Evolutionary conservation across 2,797 vertebrate genomes (phyloP).

Genomic region (Tokudaia tokunoshimensis): DNA sequence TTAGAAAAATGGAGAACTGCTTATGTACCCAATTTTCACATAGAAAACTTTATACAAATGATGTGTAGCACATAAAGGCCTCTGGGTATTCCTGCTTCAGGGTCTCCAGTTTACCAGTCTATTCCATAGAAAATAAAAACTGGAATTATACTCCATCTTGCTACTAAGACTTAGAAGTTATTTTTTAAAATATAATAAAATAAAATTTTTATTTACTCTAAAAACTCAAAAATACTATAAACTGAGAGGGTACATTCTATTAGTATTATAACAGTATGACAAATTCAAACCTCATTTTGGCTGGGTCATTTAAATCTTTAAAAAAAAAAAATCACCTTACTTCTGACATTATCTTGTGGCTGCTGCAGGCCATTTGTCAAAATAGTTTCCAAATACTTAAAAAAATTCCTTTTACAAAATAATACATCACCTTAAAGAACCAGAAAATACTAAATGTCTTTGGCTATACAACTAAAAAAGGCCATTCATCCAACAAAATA

Average conservation of each 20-base stretch:
- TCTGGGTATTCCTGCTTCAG: constrained; percentile 76
- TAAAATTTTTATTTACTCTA: constrained; percentile 80
- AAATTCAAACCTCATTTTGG: constrained; percentile 70
- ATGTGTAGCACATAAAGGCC: constrained; percentile 81
- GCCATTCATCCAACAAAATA: constrained; percentile 76
- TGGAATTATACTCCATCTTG: constrained; percentile 73
- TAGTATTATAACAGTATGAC: constrained; percentile 73
- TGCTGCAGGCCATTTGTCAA: constrained; percentile 75
- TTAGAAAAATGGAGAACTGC: constrained; percentile 84
- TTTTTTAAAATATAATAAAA: constrained; percentile 82
- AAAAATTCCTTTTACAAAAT: constrained; percentile 82
- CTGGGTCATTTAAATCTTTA: constrained; percentile 57
- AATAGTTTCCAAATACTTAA: constrained; percentile 80
- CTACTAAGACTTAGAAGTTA: constrained; percentile 77
- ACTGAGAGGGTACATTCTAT: constrained; percentile 68
- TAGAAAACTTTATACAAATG: constrained; percentile 85
- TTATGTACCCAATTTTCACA: constrained; percentile 82
- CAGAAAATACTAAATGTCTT: constrained; percentile 82
- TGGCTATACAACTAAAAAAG: constrained; percentile 85
- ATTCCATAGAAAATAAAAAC: constrained; percentile 81
- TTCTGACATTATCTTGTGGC: constrained; percentile 71
- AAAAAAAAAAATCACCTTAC: constrained; percentile 66
- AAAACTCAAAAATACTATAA: constrained; percentile 79
- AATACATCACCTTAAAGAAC: constrained; percentile 75
- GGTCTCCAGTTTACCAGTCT: constrained; percentile 80